Percentiles rank a stretch among this genome's conserved stretches.
phyloP scores from a whole-genome alignment of 2,797 vertebrate species.

The Euphonia xanthogaster region DNA sequence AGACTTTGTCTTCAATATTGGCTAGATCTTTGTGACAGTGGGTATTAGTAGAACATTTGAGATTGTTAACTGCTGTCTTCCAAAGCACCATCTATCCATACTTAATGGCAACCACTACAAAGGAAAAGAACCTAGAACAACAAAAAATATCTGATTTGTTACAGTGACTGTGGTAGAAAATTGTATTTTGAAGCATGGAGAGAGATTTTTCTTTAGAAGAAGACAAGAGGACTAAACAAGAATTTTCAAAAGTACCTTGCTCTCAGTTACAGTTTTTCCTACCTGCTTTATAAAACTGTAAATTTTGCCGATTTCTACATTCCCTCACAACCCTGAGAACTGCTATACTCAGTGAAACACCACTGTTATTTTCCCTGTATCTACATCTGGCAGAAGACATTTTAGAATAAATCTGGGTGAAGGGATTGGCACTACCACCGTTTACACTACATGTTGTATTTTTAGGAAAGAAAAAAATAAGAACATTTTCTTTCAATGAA shows the following conservation, averaged over 20 bases:
- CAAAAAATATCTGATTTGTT: neutral
- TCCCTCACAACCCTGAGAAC: neutral
- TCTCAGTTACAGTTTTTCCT: neutral
- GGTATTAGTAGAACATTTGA: neutral
- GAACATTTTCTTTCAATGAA: slow-evolving; percentile 45
- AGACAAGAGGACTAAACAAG: neutral
- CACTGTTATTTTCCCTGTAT: neutral
- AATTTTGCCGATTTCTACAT: neutral
- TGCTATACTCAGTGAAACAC: neutral
- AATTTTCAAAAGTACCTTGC: neutral
- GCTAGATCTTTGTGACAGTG: neutral
- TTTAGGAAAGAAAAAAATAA: slow-evolving; percentile 38
- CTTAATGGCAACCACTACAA: neutral
- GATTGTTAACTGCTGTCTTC: neutral
- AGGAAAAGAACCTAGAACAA: neutral
- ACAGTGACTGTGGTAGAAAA: neutral
- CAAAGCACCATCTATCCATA: neutral
- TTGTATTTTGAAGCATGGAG: neutral
- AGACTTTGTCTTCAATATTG: neutral
- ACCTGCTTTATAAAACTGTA: neutral
- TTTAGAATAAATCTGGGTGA: slow-evolving; percentile 23
- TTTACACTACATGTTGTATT: neutral
- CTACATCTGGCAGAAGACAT: neutral
- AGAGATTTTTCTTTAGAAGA: neutral
- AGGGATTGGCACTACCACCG: neutral